Evolutionary conservation across 2,113 vertebrate genomes (phyloP).

Genomic region (Cyanocitta stelleri): DNA sequence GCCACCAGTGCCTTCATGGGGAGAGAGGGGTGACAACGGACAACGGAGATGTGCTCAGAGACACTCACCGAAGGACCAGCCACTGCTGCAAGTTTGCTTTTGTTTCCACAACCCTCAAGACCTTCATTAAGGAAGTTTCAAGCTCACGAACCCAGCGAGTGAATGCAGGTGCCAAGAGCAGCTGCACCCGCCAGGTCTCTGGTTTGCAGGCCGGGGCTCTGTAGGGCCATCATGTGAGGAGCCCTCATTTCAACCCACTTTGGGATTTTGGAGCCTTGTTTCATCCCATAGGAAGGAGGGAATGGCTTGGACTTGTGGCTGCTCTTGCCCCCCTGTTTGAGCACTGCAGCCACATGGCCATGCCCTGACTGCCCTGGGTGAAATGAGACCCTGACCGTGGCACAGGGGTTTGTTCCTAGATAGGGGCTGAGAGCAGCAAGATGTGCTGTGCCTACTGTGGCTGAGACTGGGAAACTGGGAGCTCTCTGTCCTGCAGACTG

Average conservation of each 20-base stretch:
- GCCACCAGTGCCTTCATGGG: fast-evolving
- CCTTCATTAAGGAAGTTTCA: not conserved
- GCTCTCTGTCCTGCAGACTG: not conserved
- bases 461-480: not conserved
- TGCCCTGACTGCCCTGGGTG: not conserved
- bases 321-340: not conserved
- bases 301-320: not conserved
- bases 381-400: not conserved
- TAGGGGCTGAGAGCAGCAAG: not conserved
- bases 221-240: fast-evolving
- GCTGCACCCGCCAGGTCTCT: not conserved
- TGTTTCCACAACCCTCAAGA: not conserved
- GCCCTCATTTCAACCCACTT: not conserved
- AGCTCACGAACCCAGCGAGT: fast-evolving
- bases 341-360: not conserved
- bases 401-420: not conserved
- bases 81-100: not conserved
- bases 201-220: not conserved
- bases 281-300: not conserved
- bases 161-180: not conserved
- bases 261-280: not conserved
- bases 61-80: fast-evolving
- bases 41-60: not conserved
- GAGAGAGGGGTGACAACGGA: not conserved
- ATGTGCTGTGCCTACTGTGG: not conserved